Percentiles rank a stretch among this genome's conserved stretches.
These are phyloP conservation scores for Ashinkailepas kermadecensis DNA, from an alignment of 2,888 invertebrate species.

Conservation along the genomic window DNA sequence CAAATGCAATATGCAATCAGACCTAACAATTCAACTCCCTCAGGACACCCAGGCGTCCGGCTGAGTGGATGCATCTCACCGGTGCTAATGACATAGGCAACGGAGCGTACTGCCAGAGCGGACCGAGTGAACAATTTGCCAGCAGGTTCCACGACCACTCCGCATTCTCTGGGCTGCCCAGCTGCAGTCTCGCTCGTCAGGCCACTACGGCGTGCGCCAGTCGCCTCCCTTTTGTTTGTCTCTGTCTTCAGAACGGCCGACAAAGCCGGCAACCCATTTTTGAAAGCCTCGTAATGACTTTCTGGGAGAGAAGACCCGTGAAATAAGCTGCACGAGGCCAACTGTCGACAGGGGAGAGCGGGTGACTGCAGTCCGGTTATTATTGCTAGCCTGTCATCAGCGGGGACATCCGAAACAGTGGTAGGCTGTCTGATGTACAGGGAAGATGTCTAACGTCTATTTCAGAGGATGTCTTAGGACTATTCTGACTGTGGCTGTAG, in stretches of 20 bases:
- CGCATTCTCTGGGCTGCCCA: no score
- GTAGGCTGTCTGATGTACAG: no score
- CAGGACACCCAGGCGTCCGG: neutral
- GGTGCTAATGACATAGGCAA: neutral
- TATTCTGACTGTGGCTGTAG: no score
- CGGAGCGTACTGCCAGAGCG: neutral
- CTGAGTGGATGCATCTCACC: neutral
- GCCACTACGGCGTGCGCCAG: no score
- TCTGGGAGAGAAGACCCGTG: constrained; percentile 11
- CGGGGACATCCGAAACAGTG: no score
- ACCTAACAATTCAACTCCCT: neutral
- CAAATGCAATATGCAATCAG: neutral
- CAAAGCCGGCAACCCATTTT: neutral
- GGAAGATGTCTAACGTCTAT: no score
- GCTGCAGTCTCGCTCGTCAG: no score
- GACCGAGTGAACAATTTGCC: no score
- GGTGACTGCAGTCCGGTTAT: neutral
- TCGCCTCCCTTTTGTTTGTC: neutral
- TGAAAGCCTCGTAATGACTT: neutral
- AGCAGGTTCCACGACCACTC: no score
- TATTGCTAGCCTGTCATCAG: neutral
- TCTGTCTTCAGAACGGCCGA: neutral
- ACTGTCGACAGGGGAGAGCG: neutral
- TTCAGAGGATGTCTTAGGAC: no score
- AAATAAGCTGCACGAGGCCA: neutral